Evolutionary conservation across 37 sponge, comb jelly and placozoan genomes (phyloP).

Genomic region (Diacarnus erythraeanus): DNA sequence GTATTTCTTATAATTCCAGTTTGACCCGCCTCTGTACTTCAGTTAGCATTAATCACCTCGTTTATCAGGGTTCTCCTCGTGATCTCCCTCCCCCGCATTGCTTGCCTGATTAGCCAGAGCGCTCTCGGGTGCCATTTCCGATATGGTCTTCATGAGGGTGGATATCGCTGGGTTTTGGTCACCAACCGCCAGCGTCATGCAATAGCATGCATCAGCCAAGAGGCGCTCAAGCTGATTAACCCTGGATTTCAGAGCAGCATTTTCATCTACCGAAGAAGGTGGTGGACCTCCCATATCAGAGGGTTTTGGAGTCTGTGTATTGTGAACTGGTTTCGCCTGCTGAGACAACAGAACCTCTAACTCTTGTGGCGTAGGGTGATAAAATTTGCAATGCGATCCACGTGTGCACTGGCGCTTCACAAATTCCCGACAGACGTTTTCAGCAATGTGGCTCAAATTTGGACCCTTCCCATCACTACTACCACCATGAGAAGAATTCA

Average conservation of each 20-base stretch:
- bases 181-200: slow-evolving; percentile 69
- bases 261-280: slow-evolving; percentile 1
- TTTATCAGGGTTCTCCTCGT: neutral
- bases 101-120: slow-evolving; percentile 45
- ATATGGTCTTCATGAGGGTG: slow-evolving; percentile 51
- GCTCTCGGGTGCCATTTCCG: slow-evolving; percentile 55
- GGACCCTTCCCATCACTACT: neutral
- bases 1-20: too few species aligned
- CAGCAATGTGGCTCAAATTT: slow-evolving; percentile 19
- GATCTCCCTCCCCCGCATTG: neutral
- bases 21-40: too few species aligned
- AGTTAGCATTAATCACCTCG: neutral
- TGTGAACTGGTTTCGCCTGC: neutral
- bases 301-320: neutral
- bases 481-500: neutral
- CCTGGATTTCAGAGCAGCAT: slow-evolving; percentile 40
- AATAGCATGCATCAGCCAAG: slow-evolving; percentile 66
- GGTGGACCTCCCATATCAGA: neutral
- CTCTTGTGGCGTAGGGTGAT: slow-evolving; percentile 52
- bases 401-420: slow-evolving; percentile 49
- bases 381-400: slow-evolving; percentile 40
- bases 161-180: slow-evolving; percentile 60
- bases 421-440: slow-evolving; percentile 63
- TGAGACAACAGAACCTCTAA: slow-evolving; percentile 28
- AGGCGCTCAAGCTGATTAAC: slow-evolving; percentile 56